Conservation (phyloP, 2,113 vertebrate species). For the Ondatra zibethicus region DNA sequence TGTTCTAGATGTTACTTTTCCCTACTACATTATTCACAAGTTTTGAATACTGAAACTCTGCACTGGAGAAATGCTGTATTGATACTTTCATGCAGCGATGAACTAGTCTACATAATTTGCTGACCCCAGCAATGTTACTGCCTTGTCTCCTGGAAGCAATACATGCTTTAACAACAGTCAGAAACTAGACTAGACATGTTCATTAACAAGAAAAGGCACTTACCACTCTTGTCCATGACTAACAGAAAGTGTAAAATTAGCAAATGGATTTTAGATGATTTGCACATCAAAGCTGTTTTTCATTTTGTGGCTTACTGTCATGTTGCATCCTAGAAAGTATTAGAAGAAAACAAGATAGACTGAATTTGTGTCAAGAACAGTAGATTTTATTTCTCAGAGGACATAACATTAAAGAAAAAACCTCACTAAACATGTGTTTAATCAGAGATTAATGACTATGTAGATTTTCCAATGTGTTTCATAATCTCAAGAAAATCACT, state of each 20-base stretch:
- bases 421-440: conserved; percentile 41
- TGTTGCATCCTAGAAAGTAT: neutral
- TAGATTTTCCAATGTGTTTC: neutral
- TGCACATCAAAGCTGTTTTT: conserved; percentile 21
- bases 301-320: conserved; percentile 22
- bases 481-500: conserved; percentile 40
- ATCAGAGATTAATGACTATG: conserved; percentile 41
- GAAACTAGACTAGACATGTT: neutral
- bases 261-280: conserved; percentile 46
- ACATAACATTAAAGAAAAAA: neutral
- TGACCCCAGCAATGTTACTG: neutral
- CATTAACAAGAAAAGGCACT: neutral
- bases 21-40: neutral
- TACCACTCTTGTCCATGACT: neutral
- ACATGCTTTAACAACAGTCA: neutral
- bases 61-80: neutral
- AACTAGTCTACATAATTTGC: neutral
- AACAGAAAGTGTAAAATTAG: conserved; percentile 42
- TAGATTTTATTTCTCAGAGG: conserved; percentile 22
- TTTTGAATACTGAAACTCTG: conserved; percentile 37
- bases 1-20: neutral
- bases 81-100: neutral
- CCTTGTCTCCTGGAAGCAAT: neutral
- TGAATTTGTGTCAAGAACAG: conserved; percentile 19
- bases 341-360: conserved; percentile 44